Evolutionary conservation across 2,113 vertebrate species (phyloP), one percentile per base, ranked within the genome.

Genomic region (Tamias sibiricus): DNA sequence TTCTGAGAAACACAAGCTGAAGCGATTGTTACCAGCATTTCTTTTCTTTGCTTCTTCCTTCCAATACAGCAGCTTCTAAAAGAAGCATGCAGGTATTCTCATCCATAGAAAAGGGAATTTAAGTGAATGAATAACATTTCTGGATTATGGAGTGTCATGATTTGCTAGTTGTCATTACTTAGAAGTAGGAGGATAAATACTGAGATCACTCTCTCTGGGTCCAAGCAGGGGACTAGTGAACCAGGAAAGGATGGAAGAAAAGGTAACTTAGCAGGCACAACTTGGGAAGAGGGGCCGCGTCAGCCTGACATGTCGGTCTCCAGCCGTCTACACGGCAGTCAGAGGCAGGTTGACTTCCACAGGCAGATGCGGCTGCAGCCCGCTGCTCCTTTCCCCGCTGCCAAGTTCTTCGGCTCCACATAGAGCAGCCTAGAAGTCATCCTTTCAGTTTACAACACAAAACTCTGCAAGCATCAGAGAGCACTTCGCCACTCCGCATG

Each of bases 111-210:
- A 66, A 52, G 44, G n/a, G 80, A 52, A 8, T 44, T 42, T 49
- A 40, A 54, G 47, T 47, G 81, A 74, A 5, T 81, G 9, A 52
- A 14, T 69, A 13, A 9, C 19, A 49, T 35, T 52, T 54, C 32
- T 44, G 40, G 13, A 13, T 62, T 52, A 28, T 2, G 6, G 35
- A 32, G 6, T 8, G 16, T 19, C 40, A 7, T 37, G 13, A 57
- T 62, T 35, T 32, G 35, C 35, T 72, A 2, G 35, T 59, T 69
- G 5, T 8, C 71, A 35, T 86, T 81, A 26, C 62, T 49, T 82
- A 30, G 32, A 94, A 62, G 49, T n/a, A 76, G 49, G 40, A 17
- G 93, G 93, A 12, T 84, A 64, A 98, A 28, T 26, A 49, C 24
- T 2, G 32, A 83, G 76, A 37, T 92, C 7, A 52, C 52, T 59